These are phyloP conservation scores for Phoebastria nigripes DNA, from an alignment of 2,797 vertebrate species.

Conservation along the genomic window DNA sequence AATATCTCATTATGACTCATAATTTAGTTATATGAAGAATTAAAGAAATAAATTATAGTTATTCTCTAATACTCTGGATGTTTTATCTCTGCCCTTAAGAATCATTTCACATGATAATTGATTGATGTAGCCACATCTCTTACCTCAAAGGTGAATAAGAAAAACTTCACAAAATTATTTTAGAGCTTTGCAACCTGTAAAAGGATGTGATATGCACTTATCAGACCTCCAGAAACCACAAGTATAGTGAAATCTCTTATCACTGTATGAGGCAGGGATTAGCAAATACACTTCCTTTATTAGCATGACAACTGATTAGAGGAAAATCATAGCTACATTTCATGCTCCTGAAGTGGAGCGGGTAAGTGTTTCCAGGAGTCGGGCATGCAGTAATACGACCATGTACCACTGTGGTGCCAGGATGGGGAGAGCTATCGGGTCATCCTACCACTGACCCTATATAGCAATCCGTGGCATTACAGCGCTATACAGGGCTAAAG, in stretches of 20 bases:
- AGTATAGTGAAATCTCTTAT: not conserved
- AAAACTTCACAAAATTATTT: conserved; percentile 17
- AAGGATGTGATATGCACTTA: not conserved
- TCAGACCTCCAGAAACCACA: not conserved
- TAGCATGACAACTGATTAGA: not conserved
- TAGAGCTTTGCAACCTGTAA: conserved; percentile 3
- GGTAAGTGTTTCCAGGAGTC: not conserved
- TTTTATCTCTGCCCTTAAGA: conserved; percentile 19
- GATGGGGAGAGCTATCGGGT: not conserved
- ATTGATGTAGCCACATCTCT: not conserved
- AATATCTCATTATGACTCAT: conserved; percentile 10
- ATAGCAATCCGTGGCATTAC: not conserved
- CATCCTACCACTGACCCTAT: not conserved
- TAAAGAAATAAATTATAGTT: conserved; percentile 31
- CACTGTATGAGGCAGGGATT: not conserved
- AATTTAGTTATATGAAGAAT: conserved; percentile 20
- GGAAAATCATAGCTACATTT: not conserved
- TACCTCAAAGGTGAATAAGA: not conserved
- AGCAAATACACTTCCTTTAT: not conserved
- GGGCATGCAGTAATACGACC: not conserved
- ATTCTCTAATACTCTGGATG: not conserved
- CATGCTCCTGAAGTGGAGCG: not conserved
- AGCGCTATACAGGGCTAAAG: not conserved
- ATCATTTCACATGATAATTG: conserved; percentile 4
- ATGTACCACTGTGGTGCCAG: not conserved